Evolutionary conservation across 1,140 invertebrate species (phyloP).

Genomic region (Gryllus bimaculatus): DNA sequence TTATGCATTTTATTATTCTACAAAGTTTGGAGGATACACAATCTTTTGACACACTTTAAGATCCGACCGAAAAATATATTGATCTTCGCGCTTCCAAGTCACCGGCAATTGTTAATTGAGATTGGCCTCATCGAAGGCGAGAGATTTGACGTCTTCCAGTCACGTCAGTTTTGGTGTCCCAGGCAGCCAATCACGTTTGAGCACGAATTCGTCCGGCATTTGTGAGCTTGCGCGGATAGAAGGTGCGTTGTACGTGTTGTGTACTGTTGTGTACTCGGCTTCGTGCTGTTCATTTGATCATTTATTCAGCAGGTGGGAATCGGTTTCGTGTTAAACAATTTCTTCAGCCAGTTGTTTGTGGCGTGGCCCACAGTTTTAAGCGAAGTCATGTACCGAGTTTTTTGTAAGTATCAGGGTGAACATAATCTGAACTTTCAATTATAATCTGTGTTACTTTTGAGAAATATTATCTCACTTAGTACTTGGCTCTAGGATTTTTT

Average conservation of each 20-base stretch:
- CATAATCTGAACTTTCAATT: background rate
- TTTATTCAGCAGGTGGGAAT: background rate
- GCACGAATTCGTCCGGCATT: background rate
- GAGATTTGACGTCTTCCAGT: background rate
- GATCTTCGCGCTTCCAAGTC: too few relatives aligned
- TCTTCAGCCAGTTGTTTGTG: background rate
- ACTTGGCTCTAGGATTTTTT: background rate
- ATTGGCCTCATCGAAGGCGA: too few relatives aligned
- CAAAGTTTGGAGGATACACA: too few relatives aligned
- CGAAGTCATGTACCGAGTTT: too few relatives aligned
- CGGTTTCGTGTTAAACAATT: background rate
- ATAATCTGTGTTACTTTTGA: background rate
- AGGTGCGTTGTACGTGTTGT: background rate
- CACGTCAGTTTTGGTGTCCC: background rate
- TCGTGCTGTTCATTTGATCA: background rate
- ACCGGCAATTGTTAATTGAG: too few relatives aligned
- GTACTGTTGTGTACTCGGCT: background rate
- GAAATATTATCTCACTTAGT: background rate
- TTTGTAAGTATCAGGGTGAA: too few relatives aligned
- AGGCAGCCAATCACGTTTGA: background rate
- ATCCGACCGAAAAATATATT: too few relatives aligned
- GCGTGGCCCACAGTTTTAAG: background rate
- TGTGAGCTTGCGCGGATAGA: background rate
- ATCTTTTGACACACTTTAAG: too few relatives aligned
- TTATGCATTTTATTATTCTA: too few relatives aligned